Evolutionary conservation across 2,797 vertebrate species (phyloP).

Genomic region (Micromesistius poutassou): DNA sequence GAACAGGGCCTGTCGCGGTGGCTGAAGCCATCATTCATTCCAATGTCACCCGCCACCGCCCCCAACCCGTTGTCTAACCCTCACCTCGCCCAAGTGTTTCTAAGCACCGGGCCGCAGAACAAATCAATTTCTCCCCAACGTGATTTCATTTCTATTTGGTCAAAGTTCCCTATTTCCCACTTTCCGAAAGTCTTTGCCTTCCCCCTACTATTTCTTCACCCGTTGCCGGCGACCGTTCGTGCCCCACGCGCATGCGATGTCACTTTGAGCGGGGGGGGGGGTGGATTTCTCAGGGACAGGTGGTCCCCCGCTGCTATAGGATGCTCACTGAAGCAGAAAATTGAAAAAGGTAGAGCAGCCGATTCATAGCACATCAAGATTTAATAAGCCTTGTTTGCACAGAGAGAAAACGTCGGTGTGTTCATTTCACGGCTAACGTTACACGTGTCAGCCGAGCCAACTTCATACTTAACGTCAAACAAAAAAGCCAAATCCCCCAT

Average conservation of each 20-base stretch:
- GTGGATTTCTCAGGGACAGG: slow-evolving; percentile 38
- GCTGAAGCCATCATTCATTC: slow-evolving; percentile 45
- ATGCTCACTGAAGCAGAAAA: slow-evolving; percentile 71
- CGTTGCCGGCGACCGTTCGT: slow-evolving; percentile 30
- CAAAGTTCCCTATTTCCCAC: slow-evolving; percentile 31
- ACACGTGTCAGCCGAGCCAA: slow-evolving; percentile 53
- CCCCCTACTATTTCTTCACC: slow-evolving; percentile 17
- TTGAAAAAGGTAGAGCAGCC: slow-evolving; percentile 66
- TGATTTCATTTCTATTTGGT: slow-evolving; percentile 46
- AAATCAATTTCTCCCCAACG: slow-evolving; percentile 31
- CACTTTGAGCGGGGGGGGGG: slow-evolving; percentile 35
- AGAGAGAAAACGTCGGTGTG: slow-evolving; percentile 62
- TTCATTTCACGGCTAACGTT: slow-evolving; percentile 67
- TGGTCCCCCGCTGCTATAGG: slow-evolving; percentile 61
- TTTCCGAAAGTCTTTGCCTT: slow-evolving; percentile 29
- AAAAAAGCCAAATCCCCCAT: slow-evolving; percentile 6
- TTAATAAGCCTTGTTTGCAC: slow-evolving; percentile 76
- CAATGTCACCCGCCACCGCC: background rate
- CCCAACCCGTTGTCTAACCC: slow-evolving; percentile 14
- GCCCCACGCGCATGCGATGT: slow-evolving; percentile 40
- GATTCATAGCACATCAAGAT: slow-evolving; percentile 64
- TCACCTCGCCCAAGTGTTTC: slow-evolving; percentile 20
- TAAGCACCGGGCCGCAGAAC: background rate
- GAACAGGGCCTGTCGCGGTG: slow-evolving; percentile 34
- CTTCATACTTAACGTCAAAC: slow-evolving; percentile 39